phyloP scores from a whole-genome alignment of 2,113 vertebrate genomes.

The Chaenogobius annularis region DNA sequence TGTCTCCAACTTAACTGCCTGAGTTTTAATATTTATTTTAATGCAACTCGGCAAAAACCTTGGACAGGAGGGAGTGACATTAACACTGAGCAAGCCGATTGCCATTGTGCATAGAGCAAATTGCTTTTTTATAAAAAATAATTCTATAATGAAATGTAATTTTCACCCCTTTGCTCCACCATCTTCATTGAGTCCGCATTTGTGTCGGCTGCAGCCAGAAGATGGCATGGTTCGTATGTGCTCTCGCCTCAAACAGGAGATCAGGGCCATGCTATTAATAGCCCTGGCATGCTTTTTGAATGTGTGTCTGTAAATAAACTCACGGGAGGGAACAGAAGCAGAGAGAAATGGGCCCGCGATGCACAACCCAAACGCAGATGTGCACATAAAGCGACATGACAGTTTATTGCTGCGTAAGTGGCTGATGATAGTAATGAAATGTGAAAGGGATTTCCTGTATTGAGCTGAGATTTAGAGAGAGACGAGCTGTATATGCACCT shows the following conservation, averaged over 20 bases:
- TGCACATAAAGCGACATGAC: constrained; percentile 18
- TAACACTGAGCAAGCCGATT: no score
- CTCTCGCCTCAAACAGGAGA: constrained; percentile 64
- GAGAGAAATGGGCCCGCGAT: constrained; percentile 11
- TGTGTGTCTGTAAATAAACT: constrained; percentile 63
- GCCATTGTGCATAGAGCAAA: no score
- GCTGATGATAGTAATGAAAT: constrained; percentile 32
- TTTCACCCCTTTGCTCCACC: constrained; percentile 3
- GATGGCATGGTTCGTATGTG: constrained; percentile 86
- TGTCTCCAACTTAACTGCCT: no score
- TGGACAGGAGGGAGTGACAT: no score
- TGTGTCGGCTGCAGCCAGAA: constrained; percentile 80
- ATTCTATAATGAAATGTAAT: not conserved
- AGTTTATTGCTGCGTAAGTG: constrained; percentile 16
- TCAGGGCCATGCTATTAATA: constrained; percentile 77
- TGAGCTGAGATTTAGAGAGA: constrained; percentile 21
- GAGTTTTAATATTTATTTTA: no score
- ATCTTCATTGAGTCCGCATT: not conserved
- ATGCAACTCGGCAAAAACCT: no score
- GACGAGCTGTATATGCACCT: constrained; percentile 15
- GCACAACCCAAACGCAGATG: constrained; percentile 22
- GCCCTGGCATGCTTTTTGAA: constrained; percentile 61
- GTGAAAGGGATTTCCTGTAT: constrained; percentile 30
- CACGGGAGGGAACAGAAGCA: constrained; percentile 21
- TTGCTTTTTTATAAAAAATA: not conserved